These are phyloP conservation scores for Drosophila algonquin DNA, from an alignment of 2,888 invertebrate species.

Conservation along the genomic window DNA sequence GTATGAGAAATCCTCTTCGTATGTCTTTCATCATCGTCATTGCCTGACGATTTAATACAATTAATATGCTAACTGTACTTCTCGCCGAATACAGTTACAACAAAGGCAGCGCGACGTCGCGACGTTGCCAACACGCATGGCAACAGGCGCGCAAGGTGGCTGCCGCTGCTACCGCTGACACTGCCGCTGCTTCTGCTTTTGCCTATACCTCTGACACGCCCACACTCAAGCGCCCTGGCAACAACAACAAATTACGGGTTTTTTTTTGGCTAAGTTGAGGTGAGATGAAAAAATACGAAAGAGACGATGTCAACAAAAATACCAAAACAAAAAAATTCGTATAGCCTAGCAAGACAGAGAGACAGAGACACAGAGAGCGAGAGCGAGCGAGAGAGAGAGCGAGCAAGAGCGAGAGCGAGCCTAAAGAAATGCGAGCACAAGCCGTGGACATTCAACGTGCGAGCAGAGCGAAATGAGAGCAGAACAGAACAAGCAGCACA, in stretches of 20 bases:
- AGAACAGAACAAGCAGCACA: conserved; percentile 15
- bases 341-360: conserved; percentile 23
- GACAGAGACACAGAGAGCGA: conserved; percentile 14
- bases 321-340: conserved; percentile 73
- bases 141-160: conserved; percentile 72
- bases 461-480: conserved; percentile 34
- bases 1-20: conserved; percentile 1
- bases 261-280: background rate
- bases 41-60: conserved; percentile 73
- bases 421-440: conserved; percentile 5
- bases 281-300: conserved; percentile 64
- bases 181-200: background rate
- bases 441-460: conserved; percentile 29
- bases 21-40: conserved; percentile 45
- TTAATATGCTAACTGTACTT: conserved; percentile 80
- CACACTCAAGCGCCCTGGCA: conserved; percentile 39
- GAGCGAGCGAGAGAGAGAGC: conserved; percentile 7
- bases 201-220: conserved; percentile 19
- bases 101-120: conserved; percentile 50
- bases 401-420: conserved; percentile 19
- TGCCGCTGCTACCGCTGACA: too few species aligned
- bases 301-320: conserved; percentile 83
- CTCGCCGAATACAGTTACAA: conserved; percentile 66
- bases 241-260: conserved; percentile 23
- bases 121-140: conserved; percentile 40